A percentile compares a stretch with the other conserved stretches of the same genome.
Conservation (phyloP, 2,113 vertebrate species). For the Equus przewalskii region DNA sequence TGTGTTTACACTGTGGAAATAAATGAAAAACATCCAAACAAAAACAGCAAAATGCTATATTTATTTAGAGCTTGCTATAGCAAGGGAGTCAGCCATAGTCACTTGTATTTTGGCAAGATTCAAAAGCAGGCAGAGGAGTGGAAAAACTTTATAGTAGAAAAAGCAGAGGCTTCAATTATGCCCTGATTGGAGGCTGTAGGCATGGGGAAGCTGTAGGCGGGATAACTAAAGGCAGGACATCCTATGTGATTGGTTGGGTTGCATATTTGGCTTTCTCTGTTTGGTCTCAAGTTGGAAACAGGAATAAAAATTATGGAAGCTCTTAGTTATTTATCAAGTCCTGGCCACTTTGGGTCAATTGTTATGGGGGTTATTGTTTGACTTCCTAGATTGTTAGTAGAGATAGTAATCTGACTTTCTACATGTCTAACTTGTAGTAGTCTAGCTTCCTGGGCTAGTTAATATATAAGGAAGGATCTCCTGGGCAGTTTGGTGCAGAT, state of each 20-base stretch:
- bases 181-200: neutral
- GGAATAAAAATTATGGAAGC: neutral
- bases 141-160: neutral
- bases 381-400: neutral
- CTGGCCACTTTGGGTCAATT: neutral
- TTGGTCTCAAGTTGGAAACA: neutral
- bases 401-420: neutral
- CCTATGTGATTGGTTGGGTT: too few species aligned
- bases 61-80: neutral
- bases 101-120: neutral
- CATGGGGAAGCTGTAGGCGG: too few species aligned
- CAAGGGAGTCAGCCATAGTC: neutral
- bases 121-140: neutral
- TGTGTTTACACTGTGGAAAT: neutral
- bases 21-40: neutral
- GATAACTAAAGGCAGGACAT: neutral
- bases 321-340: neutral
- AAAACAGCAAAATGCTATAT: neutral
- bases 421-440: neutral
- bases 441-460: neutral
- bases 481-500: neutral
- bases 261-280: neutral
- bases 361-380: neutral
- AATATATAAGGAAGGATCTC: neutral
- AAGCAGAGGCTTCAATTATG: neutral